These are phyloP conservation scores for Sebastes taczanowskii DNA, from an alignment of 2,797 vertebrate genomes.

Conservation along the genomic window DNA sequence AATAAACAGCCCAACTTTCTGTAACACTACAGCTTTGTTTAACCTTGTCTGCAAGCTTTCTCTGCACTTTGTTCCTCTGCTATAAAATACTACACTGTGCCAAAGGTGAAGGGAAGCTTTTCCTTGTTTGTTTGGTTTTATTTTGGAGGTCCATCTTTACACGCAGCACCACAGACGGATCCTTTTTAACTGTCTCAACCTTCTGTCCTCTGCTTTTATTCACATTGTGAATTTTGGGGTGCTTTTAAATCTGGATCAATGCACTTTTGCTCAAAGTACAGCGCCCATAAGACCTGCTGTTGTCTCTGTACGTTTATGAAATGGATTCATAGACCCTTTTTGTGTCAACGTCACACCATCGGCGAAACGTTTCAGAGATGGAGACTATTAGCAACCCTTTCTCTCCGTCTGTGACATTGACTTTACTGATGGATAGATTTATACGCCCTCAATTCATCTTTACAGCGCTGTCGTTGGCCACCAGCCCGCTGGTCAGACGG, in stretches of 20 bases:
- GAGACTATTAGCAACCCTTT: too few relatives aligned
- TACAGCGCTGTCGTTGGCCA: too few relatives aligned
- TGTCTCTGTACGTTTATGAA: not conserved
- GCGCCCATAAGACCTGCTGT: not conserved
- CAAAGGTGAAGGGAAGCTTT: not conserved
- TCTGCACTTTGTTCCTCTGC: not conserved
- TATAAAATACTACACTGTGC: not conserved
- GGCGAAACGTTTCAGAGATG: too few relatives aligned
- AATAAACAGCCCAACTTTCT: conserved; percentile 38
- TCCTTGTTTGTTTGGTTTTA: not conserved
- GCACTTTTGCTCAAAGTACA: not conserved
- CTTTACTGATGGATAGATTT: too few relatives aligned
- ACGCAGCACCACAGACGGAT: not conserved
- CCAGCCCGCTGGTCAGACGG: fast-evolving
- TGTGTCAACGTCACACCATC: too few relatives aligned
- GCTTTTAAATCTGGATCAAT: not conserved
- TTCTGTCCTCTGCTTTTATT: not conserved
- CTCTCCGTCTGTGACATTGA: too few relatives aligned
- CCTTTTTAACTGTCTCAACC: not conserved
- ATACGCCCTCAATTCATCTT: too few relatives aligned
- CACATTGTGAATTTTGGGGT: not conserved
- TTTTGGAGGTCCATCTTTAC: not conserved
- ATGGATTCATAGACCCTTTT: too few relatives aligned
- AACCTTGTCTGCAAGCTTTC: conserved; percentile 14
- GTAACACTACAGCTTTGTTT: conserved; percentile 25